Evolutionary conservation across 2,113 vertebrate genomes (phyloP).

Genomic region (Climacteris rufus): DNA sequence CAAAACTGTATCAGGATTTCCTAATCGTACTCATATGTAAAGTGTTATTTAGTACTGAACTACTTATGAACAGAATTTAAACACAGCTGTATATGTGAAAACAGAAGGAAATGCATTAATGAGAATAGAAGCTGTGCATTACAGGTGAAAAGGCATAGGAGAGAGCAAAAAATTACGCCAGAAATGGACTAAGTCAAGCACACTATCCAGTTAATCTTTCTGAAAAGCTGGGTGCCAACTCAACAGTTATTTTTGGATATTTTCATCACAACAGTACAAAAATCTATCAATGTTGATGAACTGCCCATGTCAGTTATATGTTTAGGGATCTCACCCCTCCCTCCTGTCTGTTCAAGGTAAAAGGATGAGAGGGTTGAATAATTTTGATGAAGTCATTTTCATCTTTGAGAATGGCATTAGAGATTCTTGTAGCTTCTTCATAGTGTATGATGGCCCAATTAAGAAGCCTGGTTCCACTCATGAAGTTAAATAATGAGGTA

Average conservation of each 20-base stretch:
- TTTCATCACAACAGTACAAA: neutral
- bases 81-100: neutral
- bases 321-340: neutral
- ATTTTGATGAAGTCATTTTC: neutral
- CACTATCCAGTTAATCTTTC: neutral
- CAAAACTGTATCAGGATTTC: neutral
- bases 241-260: neutral
- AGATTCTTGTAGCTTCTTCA: neutral
- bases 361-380: neutral
- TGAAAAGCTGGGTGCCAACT: neutral
- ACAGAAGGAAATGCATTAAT: neutral
- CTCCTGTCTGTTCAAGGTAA: neutral
- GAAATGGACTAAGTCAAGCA: neutral
- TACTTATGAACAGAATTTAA: neutral
- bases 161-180: neutral
- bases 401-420: neutral
- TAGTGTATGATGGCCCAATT: neutral
- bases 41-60: neutral
- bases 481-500: neutral
- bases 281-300: neutral
- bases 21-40: neutral
- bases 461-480: neutral
- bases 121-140: neutral
- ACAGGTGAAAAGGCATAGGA: neutral
- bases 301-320: neutral